phyloP scores from a whole-genome alignment of 2,113 vertebrate species.

The Heterochromis multidens region DNA sequence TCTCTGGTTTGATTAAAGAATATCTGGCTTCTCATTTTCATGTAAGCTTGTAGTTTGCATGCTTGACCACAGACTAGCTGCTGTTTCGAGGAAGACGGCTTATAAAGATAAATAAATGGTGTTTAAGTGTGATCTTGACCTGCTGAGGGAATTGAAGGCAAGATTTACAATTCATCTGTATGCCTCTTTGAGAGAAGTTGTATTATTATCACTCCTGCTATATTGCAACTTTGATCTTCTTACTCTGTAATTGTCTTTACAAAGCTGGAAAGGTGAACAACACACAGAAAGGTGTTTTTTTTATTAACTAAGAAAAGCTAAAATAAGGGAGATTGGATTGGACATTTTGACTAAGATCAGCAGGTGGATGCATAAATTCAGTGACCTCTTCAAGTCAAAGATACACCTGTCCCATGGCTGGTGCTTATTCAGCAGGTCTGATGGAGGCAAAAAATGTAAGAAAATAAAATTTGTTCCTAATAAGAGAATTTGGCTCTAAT shows the following conservation, averaged over 20 bases:
- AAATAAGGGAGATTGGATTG: neutral
- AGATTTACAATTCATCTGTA: neutral
- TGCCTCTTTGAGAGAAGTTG: neutral
- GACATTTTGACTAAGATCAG: neutral
- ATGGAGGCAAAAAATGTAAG: too few species aligned
- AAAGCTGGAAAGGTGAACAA: neutral
- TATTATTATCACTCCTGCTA: neutral
- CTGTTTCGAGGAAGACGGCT: neutral
- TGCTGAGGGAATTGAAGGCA: neutral
- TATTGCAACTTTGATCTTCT: neutral
- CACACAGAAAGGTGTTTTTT: neutral
- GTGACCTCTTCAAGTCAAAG: neutral
- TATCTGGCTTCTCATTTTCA: neutral
- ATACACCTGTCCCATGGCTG: too few species aligned
- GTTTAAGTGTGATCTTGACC: conserved; percentile 14
- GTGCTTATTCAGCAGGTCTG: too few species aligned
- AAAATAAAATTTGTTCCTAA: too few species aligned
- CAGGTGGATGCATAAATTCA: neutral
- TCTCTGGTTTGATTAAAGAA: neutral
- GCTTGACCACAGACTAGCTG: neutral
- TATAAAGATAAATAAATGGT: conserved; percentile 19
- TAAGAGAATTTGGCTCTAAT: too few species aligned
- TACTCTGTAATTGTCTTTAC: neutral
- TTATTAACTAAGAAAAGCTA: neutral
- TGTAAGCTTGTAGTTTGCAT: neutral